phyloP scores from a whole-genome alignment of 2,113 vertebrate genomes.

The Austrofundulus limnaeus region DNA sequence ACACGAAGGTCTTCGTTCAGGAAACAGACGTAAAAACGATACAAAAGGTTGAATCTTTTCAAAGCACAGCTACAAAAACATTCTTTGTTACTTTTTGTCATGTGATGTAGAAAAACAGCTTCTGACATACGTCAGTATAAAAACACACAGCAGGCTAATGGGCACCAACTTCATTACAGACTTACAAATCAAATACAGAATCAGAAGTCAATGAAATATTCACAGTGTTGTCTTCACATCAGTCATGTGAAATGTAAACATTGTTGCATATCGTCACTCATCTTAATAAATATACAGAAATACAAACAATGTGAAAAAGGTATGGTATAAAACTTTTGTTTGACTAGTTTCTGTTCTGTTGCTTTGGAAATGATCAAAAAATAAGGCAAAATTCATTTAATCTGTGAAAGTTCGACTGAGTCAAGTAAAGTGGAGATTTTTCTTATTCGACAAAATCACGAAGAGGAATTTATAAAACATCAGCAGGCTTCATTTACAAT shows the following conservation, averaged over 20 bases:
- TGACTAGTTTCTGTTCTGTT: constrained; percentile 12
- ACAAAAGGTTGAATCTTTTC: constrained; percentile 44
- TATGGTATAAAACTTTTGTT: constrained; percentile 15
- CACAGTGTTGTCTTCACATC: constrained; percentile 73
- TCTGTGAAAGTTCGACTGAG: constrained; percentile 27
- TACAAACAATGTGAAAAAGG: constrained; percentile 24
- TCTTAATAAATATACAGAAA: constrained; percentile 60
- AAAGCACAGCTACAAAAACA: constrained; percentile 36
- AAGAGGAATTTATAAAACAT: constrained; percentile 42
- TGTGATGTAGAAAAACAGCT: constrained; percentile 46
- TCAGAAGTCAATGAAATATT: constrained; percentile 61
- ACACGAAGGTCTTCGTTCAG: constrained; percentile 45
- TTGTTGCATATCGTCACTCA: constrained; percentile 60
- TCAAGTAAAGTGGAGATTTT: constrained; percentile 38
- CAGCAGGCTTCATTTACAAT: constrained; percentile 44
- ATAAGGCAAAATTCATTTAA: constrained; percentile 64
- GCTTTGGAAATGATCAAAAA: neutral
- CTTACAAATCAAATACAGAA: constrained; percentile 50
- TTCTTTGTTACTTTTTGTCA: constrained; percentile 24
- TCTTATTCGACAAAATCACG: constrained; percentile 35
- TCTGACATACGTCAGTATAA: constrained; percentile 36
- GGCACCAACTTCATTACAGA: constrained; percentile 53
- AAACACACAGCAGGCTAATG: constrained; percentile 21
- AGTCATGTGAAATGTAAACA: constrained; percentile 72
- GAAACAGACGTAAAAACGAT: constrained; percentile 61